A percentile compares a stretch with the other conserved stretches of the same genome.
Conservation (phyloP, 2,888 invertebrate genomes). For the Drosophila prostipennis region DNA sequence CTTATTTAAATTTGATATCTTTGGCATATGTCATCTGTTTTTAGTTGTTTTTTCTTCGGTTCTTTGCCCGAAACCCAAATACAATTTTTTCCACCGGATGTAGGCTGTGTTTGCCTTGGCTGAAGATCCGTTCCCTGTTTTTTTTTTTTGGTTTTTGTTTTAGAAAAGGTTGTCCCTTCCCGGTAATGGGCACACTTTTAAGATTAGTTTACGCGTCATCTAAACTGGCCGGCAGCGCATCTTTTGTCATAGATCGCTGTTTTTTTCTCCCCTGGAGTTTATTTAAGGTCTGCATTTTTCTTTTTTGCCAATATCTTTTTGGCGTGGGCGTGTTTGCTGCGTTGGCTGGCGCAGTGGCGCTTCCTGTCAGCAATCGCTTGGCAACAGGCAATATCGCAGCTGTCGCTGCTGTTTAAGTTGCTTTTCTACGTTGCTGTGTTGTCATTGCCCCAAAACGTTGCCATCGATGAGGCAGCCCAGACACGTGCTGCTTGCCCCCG, state of each 20-base stretch:
- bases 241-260: constrained; percentile 66
- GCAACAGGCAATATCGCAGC: constrained; percentile 47
- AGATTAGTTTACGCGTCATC: constrained; percentile 75
- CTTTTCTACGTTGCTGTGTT: constrained; percentile 42
- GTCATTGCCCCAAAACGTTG: constrained; percentile 63
- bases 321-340: constrained; percentile 40
- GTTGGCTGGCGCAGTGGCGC: constrained; percentile 74
- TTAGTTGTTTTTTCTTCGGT: constrained; percentile 23
- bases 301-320: constrained; percentile 38
- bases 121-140: constrained; percentile 1
- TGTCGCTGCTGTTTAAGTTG: constrained; percentile 45
- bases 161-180: constrained; percentile 24
- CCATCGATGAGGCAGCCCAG: constrained; percentile 44
- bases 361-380: constrained; percentile 63
- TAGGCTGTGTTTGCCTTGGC: constrained; percentile 69
- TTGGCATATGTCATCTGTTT: constrained; percentile 69
- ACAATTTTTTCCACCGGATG: constrained; percentile 66
- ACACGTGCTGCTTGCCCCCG: constrained; percentile 61
- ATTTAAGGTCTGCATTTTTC: constrained; percentile 9
- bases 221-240: constrained; percentile 52
- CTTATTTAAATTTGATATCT: constrained; percentile 72
- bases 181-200: constrained; percentile 72
- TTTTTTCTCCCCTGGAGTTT: constrained; percentile 4
- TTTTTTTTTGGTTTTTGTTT: constrained; percentile 25
- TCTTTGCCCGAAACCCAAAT: constrained; percentile 1